phyloP scores from a whole-genome alignment of 1,140 invertebrate species.

The Atta cephalotes region DNA sequence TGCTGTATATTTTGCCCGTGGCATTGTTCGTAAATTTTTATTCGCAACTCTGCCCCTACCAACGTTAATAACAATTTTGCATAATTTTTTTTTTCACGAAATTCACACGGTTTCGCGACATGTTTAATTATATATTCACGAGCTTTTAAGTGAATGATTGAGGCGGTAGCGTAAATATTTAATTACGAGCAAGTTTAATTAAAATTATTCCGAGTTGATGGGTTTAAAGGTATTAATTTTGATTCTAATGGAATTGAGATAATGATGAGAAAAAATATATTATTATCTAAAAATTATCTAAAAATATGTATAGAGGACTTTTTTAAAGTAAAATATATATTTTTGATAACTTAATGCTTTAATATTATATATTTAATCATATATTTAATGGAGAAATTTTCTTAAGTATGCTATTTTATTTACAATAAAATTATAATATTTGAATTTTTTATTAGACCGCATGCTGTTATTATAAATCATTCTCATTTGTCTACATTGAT shows the following conservation, averaged over 20 bases:
- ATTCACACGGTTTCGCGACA: background rate
- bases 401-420: background rate
- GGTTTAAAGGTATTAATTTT: slow-evolving; percentile 3
- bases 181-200: background rate
- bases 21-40: slow-evolving; percentile 13
- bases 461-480: background rate
- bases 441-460: background rate
- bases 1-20: background rate
- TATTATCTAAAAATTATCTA: background rate
- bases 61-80: background rate
- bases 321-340: background rate
- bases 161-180: background rate
- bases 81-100: background rate
- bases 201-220: background rate
- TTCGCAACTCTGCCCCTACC: background rate
- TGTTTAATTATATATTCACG: background rate
- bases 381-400: background rate
- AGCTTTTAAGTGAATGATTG: background rate
- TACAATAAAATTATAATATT: background rate
- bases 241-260: background rate
- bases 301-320: background rate
- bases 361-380: background rate
- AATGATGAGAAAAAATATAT: background rate
- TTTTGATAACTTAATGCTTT: slow-evolving; percentile 17
- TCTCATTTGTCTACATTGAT: slow-evolving; percentile 30